Conservation (phyloP, 2,113 vertebrate genomes). For the Pelecanoides urinatrix region DNA sequence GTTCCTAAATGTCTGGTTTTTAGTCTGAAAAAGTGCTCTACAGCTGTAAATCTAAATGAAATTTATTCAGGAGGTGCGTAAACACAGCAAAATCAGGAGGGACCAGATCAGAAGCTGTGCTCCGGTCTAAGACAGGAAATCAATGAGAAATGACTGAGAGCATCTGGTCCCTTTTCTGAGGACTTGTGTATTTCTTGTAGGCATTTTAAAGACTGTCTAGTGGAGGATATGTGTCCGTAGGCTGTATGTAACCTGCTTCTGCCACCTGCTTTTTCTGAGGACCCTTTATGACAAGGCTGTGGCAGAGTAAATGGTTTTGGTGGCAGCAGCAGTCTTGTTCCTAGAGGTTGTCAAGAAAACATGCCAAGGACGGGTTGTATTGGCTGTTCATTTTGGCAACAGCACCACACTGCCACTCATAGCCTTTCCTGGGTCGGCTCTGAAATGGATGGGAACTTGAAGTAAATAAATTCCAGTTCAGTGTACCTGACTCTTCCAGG, state of each 20-base stretch:
- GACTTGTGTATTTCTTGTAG: background rate
- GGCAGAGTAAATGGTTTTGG: background rate
- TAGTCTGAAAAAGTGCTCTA: background rate
- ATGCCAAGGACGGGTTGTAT: background rate
- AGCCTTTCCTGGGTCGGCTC: background rate
- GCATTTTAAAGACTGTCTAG: accelerated
- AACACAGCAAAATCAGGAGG: background rate
- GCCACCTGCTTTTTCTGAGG: background rate
- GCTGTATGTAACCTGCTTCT: background rate
- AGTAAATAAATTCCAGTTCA: background rate
- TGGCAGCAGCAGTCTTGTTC: background rate
- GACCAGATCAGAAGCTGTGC: background rate
- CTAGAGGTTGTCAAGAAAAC: background rate
- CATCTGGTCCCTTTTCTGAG: background rate
- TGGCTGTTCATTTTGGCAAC: background rate
- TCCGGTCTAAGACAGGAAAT: background rate
- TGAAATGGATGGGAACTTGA: background rate
- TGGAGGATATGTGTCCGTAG: accelerated
- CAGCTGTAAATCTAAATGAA: background rate
- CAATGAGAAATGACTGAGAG: background rate
- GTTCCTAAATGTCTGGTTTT: background rate
- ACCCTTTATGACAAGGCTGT: background rate
- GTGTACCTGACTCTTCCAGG: background rate
- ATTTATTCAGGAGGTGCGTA: background rate
- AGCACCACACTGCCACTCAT: accelerated